phyloP scores from a whole-genome alignment of 2,888 invertebrate species.

The Dasypolia templi region DNA sequence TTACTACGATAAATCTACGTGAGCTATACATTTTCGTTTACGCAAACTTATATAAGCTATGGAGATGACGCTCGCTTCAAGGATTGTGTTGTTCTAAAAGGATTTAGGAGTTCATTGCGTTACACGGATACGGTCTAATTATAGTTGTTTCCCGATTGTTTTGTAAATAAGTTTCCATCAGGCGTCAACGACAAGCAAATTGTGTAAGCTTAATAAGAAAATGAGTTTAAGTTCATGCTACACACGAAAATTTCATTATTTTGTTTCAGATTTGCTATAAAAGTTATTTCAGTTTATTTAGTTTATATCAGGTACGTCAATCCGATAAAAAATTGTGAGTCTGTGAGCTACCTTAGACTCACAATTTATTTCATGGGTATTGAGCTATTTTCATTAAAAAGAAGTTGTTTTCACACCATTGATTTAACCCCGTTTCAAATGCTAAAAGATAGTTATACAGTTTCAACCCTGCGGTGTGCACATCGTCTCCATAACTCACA shows the following conservation, averaged over 20 bases:
- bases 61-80: slow-evolving; percentile 43
- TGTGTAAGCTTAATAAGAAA: slow-evolving; percentile 34
- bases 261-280: neutral
- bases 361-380: neutral
- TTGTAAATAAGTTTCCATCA: slow-evolving; percentile 26
- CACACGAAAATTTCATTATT: neutral
- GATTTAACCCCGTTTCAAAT: neutral
- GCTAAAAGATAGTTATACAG: no score
- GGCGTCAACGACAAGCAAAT: slow-evolving; percentile 12
- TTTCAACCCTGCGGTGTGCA: no score
- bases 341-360: no score
- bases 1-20: slow-evolving; percentile 36
- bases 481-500: no score
- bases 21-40: slow-evolving; percentile 51
- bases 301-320: no score
- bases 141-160: slow-evolving; percentile 30
- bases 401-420: neutral
- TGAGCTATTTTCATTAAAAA: neutral
- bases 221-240: slow-evolving; percentile 11
- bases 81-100: slow-evolving; percentile 34
- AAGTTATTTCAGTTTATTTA: no score
- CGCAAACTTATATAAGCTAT: slow-evolving; percentile 56
- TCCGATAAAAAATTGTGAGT: no score
- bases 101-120: slow-evolving; percentile 40
- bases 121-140: slow-evolving; percentile 29